These are phyloP conservation scores for Edolisoma coerulescens DNA, from an alignment of 2,113 vertebrate species.

Conservation along the genomic window DNA sequence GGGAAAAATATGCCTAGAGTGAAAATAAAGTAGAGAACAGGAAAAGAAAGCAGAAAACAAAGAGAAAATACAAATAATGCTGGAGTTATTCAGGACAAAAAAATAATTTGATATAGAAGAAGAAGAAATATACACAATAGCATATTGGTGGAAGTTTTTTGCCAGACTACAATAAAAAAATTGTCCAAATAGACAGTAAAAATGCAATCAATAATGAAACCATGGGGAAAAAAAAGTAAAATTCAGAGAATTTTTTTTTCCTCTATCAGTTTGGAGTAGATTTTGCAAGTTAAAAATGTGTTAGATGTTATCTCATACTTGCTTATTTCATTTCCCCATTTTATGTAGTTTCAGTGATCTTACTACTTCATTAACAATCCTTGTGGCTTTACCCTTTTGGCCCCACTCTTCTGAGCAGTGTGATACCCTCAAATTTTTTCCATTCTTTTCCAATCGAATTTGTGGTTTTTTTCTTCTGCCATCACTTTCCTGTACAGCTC, in stretches of 20 bases:
- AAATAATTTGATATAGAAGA: background rate
- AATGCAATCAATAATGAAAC: background rate
- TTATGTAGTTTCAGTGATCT: background rate
- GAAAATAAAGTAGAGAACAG: background rate
- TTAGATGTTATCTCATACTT: background rate
- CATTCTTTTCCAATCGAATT: background rate
- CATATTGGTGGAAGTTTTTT: background rate
- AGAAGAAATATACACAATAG: background rate
- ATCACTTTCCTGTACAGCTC: background rate
- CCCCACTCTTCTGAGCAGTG: background rate
- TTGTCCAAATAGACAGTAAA: background rate
- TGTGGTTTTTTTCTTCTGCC: background rate
- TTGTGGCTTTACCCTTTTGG: background rate
- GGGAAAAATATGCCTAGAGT: background rate
- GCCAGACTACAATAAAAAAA: background rate
- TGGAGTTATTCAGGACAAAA: background rate
- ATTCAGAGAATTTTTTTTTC: background rate
- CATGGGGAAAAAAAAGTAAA: background rate
- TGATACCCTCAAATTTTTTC: background rate
- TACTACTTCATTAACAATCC: background rate
- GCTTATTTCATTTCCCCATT: background rate
- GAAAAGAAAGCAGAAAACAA: background rate
- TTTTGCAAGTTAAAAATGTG: background rate
- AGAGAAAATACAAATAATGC: background rate
- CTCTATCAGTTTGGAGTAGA: background rate